Evolutionary conservation across 2,888 invertebrate genomes (phyloP), one percentile per base, ranked within the genome.

Genomic region (Sipunculus nudus): DNA sequence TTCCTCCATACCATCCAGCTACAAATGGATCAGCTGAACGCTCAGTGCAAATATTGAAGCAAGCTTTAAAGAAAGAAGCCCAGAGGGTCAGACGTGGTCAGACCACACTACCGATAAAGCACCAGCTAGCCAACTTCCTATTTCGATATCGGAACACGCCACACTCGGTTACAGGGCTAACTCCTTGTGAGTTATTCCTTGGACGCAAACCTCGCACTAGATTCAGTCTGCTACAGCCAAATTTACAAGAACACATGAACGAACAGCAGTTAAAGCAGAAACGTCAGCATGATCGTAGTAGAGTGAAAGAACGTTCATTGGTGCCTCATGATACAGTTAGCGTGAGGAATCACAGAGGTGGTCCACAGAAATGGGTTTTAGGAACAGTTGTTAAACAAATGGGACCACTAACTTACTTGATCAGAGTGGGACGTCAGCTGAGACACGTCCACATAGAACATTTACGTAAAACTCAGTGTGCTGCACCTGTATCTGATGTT

Each of bases 361-460:
- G 28, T 4, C 46, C 16, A 40, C 28, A 8, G 31, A 53, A 53
- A 6, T 43, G 53, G 53, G 8, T 53, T 13, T 19, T 29, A 8
- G 47, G 53, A 4, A 19, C 16, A 5, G 23, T 46, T 4, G 53
- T 53, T 16, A 53, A 53, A 46, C 46, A 28, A 8, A 19, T 46
- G 16, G 53, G 43, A 8, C 43, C 53, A 8, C 53, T 28, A 43
- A 35, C 41, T 4, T 53, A 53, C 23, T 6, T 53, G 10, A 29
- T 53, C 13, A 8, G 23, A 45, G 29, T 53, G 23, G 43, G 43
- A 16, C 4, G 46, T 4, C 45, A 10, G 6, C 23, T 19, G 5
- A 19, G 47, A 4, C 29, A 23, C 46, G 53, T 53, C 5, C 48
- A 53, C 46, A 28, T 53, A 13, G 53, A 53, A 28, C 53, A 53